Percentiles rank a stretch among this genome's conserved stretches.
These are phyloP conservation scores for Intellagama lesueurii DNA, from an alignment of 2,797 vertebrate species.

Conservation along the genomic window DNA sequence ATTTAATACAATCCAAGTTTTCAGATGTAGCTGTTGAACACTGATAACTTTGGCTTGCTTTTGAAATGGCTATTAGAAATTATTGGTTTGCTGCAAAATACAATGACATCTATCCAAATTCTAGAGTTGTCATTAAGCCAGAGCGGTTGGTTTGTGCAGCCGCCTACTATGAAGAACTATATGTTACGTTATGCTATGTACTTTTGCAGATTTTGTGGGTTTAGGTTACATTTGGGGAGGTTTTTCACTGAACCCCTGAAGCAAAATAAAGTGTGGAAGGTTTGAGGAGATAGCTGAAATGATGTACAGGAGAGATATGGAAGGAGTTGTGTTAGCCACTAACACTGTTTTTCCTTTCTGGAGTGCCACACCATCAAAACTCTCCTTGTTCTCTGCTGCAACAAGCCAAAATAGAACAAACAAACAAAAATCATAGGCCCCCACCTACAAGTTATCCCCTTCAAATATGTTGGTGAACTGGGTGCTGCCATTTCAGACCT, in stretches of 20 bases:
- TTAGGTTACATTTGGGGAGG: not conserved
- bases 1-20: constrained; percentile 38
- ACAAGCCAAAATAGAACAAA: too few species aligned
- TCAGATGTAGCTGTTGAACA: constrained; percentile 18
- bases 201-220: not conserved
- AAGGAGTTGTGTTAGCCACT: not conserved
- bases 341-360: too few species aligned
- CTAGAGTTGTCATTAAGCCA: not conserved
- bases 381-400: too few species aligned
- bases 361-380: not conserved
- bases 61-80: constrained; percentile 35
- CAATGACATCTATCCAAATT: constrained; percentile 20
- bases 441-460: too few species aligned
- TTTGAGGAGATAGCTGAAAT: not conserved
- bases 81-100: constrained; percentile 20
- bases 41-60: constrained; percentile 22
- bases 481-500: not conserved
- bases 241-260: not conserved
- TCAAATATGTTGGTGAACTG: not conserved
- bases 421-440: too few species aligned
- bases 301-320: not conserved
- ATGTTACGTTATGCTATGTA: not conserved
- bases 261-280: not conserved
- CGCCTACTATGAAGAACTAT: not conserved
- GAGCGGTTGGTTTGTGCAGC: not conserved